A percentile compares a stretch with the other conserved stretches of the same genome.
These are phyloP conservation scores for Lampropteryx suffumata DNA, from an alignment of 2,888 invertebrate species.

Conservation along the genomic window DNA sequence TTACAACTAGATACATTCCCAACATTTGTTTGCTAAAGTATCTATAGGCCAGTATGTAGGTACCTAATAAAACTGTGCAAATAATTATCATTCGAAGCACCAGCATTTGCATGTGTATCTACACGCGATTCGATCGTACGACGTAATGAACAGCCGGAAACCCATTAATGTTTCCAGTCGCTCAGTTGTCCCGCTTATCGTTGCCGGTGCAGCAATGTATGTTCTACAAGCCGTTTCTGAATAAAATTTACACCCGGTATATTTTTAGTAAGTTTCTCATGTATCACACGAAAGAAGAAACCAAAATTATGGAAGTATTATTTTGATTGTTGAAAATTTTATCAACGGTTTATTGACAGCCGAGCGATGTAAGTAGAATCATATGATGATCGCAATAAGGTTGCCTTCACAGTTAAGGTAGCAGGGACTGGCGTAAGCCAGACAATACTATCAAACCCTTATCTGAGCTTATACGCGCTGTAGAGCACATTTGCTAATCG, in stretches of 20 bases:
- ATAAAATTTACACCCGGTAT: constrained; percentile 9
- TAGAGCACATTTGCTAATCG: constrained; percentile 69
- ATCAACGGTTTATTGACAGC: too few species aligned
- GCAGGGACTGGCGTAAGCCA: background rate
- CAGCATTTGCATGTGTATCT: constrained; percentile 59
- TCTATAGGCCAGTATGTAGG: constrained; percentile 37
- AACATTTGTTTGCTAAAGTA: constrained; percentile 2
- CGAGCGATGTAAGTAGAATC: too few species aligned
- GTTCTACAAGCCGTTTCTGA: constrained; percentile 40
- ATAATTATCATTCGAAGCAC: constrained; percentile 59
- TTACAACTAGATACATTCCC: background rate
- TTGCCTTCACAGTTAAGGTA: background rate
- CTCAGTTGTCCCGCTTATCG: constrained; percentile 52
- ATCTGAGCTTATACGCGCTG: constrained; percentile 66
- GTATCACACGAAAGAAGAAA: too few species aligned
- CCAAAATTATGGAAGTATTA: too few species aligned
- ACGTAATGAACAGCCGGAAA: constrained; percentile 49
- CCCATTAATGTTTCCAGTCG: constrained; percentile 64
- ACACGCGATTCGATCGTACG: constrained; percentile 49
- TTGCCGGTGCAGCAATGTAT: constrained; percentile 55
- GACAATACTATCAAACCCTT: constrained; percentile 43
- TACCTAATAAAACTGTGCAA: constrained; percentile 56
- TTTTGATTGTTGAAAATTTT: too few species aligned
- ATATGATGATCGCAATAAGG: background rate
- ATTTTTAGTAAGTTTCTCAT: too few species aligned